phyloP scores from a whole-genome alignment of 1,140 invertebrate genomes.

The Belonocnema kinseyi region DNA sequence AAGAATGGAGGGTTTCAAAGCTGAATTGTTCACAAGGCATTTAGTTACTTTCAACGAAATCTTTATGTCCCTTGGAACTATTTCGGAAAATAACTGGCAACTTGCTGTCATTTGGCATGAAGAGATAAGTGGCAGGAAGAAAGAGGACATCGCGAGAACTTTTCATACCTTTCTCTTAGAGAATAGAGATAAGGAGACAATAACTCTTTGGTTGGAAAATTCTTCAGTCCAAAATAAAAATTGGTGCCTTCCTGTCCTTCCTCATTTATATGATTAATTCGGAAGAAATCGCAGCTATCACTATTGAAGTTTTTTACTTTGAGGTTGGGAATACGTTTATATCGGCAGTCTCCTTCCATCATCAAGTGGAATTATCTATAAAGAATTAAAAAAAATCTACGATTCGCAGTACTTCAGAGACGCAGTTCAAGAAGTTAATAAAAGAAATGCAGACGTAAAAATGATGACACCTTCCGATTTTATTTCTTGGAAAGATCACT shows the following conservation, averaged over 20 bases:
- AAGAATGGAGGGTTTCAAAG: neutral
- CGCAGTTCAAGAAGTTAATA: neutral
- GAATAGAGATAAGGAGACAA: neutral
- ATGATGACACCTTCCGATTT: constrained; percentile 1
- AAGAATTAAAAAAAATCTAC: neutral
- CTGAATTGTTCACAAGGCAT: neutral
- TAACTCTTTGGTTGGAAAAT: neutral
- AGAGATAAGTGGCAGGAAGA: neutral
- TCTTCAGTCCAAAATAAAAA: constrained; percentile 22
- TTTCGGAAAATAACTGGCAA: neutral
- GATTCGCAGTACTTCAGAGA: neutral
- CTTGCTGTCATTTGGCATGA: constrained; percentile 3
- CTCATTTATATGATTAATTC: neutral
- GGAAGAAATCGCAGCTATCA: neutral
- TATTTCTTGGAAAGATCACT: constrained; percentile 53
- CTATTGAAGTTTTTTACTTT: constrained; percentile 7
- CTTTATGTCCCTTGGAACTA: neutral
- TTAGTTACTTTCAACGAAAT: constrained; percentile 6
- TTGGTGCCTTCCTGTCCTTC: neutral
- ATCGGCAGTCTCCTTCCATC: neutral
- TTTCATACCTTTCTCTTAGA: neutral
- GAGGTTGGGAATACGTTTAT: neutral
- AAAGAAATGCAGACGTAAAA: constrained; percentile 29
- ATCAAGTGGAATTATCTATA: neutral
- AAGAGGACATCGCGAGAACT: neutral